A percentile compares a stretch with the other conserved stretches of the same genome.
These are phyloP conservation scores for Pygocentrus nattereri DNA, from an alignment of 2,797 vertebrate genomes.

Conservation along the genomic window DNA sequence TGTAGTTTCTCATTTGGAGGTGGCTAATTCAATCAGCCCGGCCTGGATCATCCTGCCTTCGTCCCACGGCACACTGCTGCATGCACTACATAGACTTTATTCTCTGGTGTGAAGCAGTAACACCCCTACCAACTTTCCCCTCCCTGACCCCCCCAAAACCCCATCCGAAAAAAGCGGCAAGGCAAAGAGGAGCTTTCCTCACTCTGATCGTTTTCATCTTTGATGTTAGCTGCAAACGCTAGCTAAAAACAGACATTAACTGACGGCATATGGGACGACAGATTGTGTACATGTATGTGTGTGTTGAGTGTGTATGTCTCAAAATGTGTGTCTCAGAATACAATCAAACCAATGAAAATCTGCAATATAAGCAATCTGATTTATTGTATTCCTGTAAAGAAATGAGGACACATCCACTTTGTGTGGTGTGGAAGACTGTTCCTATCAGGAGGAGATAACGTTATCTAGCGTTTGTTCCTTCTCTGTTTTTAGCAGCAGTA, in stretches of 20 bases:
- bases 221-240: constrained; percentile 91
- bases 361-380: background rate
- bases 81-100: constrained; percentile 66
- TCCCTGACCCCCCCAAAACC: constrained; percentile 57
- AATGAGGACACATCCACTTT: background rate
- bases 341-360: background rate
- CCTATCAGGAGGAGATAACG: no score
- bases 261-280: constrained; percentile 54
- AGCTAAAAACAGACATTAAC: constrained; percentile 84
- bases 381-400: background rate
- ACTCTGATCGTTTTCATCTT: constrained; percentile 87
- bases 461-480: no score
- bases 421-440: no score
- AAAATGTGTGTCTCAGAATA: background rate
- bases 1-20: background rate
- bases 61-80: constrained; percentile 73
- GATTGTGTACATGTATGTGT: constrained; percentile 18
- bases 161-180: background rate
- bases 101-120: constrained; percentile 59
- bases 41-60: constrained; percentile 33
- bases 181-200: constrained; percentile 59
- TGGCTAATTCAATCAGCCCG: constrained; percentile 61
- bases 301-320: constrained; percentile 14
- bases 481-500: no score
- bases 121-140: constrained; percentile 13